Percentiles rank a stretch among this genome's conserved stretches.
Evolutionary conservation across 2,113 vertebrate genomes (phyloP).

Genomic region (Pterocles gutturalis): DNA sequence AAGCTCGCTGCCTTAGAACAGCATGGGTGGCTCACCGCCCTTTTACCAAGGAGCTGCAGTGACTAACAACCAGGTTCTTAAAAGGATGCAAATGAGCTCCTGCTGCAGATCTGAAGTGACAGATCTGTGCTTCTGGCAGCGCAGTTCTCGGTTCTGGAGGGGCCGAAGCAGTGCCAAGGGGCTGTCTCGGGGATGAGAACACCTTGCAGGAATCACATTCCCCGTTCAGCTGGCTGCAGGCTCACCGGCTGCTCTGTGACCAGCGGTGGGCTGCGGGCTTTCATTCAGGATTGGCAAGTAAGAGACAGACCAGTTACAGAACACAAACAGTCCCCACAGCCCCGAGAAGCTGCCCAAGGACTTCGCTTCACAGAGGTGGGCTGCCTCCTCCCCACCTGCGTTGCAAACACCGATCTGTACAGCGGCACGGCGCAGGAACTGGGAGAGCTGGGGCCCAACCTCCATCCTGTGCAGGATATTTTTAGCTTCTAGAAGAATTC

Average conservation of each 20-base stretch:
- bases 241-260: neutral
- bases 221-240: neutral
- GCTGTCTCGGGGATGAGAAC: neutral
- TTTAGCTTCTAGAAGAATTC: constrained; percentile 43
- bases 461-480: neutral
- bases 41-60: neutral
- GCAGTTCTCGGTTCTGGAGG: neutral
- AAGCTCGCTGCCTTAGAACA: constrained; percentile 32
- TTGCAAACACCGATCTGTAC: accelerated
- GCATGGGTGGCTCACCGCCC: constrained; percentile 34
- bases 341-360: neutral
- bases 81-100: constrained; percentile 6
- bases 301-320: neutral
- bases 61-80: constrained; percentile 24
- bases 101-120: neutral
- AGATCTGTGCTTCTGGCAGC: neutral
- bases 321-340: neutral
- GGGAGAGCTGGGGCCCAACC: neutral
- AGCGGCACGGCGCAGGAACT: accelerated
- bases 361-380: accelerated
- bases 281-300: neutral
- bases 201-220: neutral
- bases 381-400: accelerated
- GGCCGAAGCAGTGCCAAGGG: neutral
- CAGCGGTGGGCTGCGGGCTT: neutral